A percentile compares a stretch with the other conserved stretches of the same genome.
Evolutionary conservation across 2,113 vertebrate genomes (phyloP).

Genomic region (Syngnathoides biaculeatus): DNA sequence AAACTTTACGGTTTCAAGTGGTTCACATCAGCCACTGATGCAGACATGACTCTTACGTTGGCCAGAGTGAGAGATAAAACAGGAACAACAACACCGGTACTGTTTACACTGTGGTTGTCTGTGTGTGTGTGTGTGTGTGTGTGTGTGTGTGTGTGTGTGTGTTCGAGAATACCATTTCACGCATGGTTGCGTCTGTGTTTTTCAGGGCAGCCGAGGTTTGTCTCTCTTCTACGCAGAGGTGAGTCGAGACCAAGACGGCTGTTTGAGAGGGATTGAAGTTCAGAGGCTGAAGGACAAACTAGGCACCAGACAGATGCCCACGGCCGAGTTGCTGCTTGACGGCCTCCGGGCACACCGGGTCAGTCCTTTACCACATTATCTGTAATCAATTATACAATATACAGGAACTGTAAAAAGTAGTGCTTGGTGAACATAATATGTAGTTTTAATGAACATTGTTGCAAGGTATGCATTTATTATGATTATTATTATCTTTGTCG

Average conservation of each 20-base stretch:
- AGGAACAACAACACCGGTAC: constrained; percentile 68
- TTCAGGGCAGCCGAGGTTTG: constrained; percentile 78
- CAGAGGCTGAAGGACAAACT: constrained; percentile 86
- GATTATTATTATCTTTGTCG: no score
- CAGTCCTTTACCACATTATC: constrained; percentile 4
- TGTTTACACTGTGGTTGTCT: background rate
- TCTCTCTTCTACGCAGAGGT: constrained; percentile 82
- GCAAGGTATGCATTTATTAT: no score
- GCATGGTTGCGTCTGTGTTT: background rate
- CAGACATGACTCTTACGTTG: constrained; percentile 80
- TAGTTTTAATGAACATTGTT: no score
- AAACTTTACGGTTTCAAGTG: constrained; percentile 82
- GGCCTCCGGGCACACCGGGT: constrained; percentile 77
- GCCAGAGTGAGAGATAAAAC: constrained; percentile 71
- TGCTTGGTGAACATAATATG: no score
- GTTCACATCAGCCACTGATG: constrained; percentile 86
- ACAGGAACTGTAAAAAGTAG: background rate
- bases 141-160: background rate
- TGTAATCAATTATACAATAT: background rate
- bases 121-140: background rate
- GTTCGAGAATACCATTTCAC: background rate
- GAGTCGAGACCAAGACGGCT: constrained; percentile 66
- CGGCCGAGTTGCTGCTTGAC: constrained; percentile 81
- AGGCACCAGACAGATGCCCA: constrained; percentile 84
- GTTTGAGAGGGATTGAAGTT: constrained; percentile 76